Evolutionary conservation across 2,888 invertebrate species (phyloP).

Genomic region (Carabus problematicus): DNA sequence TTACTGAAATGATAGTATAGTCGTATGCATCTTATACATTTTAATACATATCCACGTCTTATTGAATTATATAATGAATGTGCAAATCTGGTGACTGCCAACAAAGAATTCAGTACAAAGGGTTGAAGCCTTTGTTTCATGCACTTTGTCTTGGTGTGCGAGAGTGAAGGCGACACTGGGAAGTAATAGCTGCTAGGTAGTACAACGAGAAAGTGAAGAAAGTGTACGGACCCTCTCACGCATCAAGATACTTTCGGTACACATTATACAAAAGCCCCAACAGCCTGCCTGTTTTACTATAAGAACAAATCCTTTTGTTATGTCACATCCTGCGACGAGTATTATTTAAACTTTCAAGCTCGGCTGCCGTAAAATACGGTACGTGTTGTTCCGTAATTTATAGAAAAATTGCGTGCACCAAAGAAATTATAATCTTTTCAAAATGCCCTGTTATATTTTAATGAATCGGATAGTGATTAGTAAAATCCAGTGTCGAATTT

Average conservation of each 20-base stretch:
- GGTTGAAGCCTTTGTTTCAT: not conserved
- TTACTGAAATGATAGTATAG: no score
- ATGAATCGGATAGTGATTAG: slow-evolving; percentile 17
- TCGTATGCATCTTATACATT: no score
- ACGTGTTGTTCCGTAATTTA: slow-evolving; percentile 5
- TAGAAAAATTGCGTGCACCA: slow-evolving; percentile 20
- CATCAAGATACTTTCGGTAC: not conserved
- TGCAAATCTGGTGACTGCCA: no score
- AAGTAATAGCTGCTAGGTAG: slow-evolving; percentile 1
- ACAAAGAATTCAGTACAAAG: no score
- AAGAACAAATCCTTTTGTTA: slow-evolving; percentile 27
- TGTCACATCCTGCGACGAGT: slow-evolving; percentile 8
- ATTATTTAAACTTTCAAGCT: slow-evolving; percentile 26
- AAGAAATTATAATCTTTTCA: slow-evolving; percentile 24
- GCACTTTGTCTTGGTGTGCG: not conserved
- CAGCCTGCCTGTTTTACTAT: slow-evolving; percentile 7
- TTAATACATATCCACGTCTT: no score
- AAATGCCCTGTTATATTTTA: slow-evolving; percentile 22
- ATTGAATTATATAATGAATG: no score
- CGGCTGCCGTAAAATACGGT: slow-evolving; percentile 18
- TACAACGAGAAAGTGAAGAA: no score
- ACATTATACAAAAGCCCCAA: not conserved
- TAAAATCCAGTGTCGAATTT: slow-evolving; percentile 15
- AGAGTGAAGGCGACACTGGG: not conserved
- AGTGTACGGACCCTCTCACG: not conserved